These are phyloP conservation scores for Lampris incognitus DNA, from an alignment of 2,113 vertebrate genomes.

Conservation along the genomic window DNA sequence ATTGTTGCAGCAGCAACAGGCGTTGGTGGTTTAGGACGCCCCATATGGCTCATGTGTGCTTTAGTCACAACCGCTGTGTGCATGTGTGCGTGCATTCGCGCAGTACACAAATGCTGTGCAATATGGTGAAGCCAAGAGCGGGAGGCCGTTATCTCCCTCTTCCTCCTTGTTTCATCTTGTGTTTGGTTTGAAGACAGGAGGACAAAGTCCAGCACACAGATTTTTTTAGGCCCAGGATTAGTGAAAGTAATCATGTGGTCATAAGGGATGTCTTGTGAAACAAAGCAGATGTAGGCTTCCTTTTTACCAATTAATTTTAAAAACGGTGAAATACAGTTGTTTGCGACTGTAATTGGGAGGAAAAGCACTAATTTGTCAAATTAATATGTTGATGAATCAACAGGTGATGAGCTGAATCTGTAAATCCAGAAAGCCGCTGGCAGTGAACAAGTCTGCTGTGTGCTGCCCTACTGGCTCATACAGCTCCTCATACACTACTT, in stretches of 20 bases:
- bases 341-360: too few relatives aligned
- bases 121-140: slow-evolving; percentile 86
- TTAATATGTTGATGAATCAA: slow-evolving; percentile 52
- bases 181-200: slow-evolving; percentile 54
- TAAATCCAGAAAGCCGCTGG: background rate
- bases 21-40: slow-evolving; percentile 88
- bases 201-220: slow-evolving; percentile 54
- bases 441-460: background rate
- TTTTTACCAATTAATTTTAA: background rate
- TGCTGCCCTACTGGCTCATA: too few relatives aligned
- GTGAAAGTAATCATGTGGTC: slow-evolving; percentile 41
- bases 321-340: background rate
- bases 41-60: slow-evolving; percentile 97
- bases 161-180: slow-evolving; percentile 66
- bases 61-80: slow-evolving; percentile 86
- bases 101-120: slow-evolving; percentile 88
- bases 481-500: too few relatives aligned
- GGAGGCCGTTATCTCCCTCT: slow-evolving; percentile 48
- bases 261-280: slow-evolving; percentile 41
- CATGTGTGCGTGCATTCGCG: slow-evolving; percentile 72
- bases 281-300: slow-evolving; percentile 19
- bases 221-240: slow-evolving; percentile 52
- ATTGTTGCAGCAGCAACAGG: slow-evolving; percentile 97
- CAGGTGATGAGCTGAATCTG: slow-evolving; percentile 58
- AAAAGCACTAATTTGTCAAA: too few relatives aligned